Conservation (phyloP, 2,797 vertebrate genomes). For the Acipenser ruthenus region DNA sequence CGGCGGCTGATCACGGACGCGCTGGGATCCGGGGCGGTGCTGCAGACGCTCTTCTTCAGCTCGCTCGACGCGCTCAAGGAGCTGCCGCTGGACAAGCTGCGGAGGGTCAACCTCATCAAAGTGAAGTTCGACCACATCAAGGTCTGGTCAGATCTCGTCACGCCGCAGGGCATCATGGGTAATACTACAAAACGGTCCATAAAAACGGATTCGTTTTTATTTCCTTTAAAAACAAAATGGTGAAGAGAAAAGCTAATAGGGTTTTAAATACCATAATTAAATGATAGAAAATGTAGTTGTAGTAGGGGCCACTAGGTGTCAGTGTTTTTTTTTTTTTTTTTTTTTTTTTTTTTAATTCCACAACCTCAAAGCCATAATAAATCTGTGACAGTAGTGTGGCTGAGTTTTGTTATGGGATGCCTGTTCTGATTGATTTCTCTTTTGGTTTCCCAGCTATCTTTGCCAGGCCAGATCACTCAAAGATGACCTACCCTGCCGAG, state of each 20-base stretch:
- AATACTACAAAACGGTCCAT: slow-evolving; percentile 7
- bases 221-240: too few relatives aligned
- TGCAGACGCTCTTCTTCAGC: slow-evolving; percentile 80
- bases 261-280: too few relatives aligned
- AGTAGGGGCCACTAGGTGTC: too few relatives aligned
- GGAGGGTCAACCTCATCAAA: slow-evolving; percentile 70
- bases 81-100: slow-evolving; percentile 71
- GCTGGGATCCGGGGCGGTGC: slow-evolving; percentile 72
- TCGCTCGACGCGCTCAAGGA: slow-evolving; percentile 58
- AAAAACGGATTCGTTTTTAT: too few relatives aligned
- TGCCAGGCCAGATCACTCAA: slow-evolving; percentile 64
- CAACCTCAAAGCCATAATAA: too few relatives aligned
- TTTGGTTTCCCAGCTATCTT: slow-evolving; percentile 73
- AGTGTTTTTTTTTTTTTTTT: too few relatives aligned
- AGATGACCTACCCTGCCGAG: slow-evolving; percentile 58
- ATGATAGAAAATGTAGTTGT: too few relatives aligned
- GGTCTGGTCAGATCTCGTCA: slow-evolving; percentile 81
- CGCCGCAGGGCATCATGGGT: slow-evolving; percentile 89
- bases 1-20: slow-evolving; percentile 79
- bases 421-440: not conserved
- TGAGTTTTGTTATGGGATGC: too few relatives aligned
- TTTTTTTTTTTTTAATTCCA: too few relatives aligned
- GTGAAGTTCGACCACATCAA: slow-evolving; percentile 88
- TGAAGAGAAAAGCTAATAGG: too few relatives aligned
- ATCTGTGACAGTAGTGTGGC: too few relatives aligned